Evolutionary conservation across 2,113 vertebrate genomes (phyloP).

Genomic region (Antechinus stuartii): DNA sequence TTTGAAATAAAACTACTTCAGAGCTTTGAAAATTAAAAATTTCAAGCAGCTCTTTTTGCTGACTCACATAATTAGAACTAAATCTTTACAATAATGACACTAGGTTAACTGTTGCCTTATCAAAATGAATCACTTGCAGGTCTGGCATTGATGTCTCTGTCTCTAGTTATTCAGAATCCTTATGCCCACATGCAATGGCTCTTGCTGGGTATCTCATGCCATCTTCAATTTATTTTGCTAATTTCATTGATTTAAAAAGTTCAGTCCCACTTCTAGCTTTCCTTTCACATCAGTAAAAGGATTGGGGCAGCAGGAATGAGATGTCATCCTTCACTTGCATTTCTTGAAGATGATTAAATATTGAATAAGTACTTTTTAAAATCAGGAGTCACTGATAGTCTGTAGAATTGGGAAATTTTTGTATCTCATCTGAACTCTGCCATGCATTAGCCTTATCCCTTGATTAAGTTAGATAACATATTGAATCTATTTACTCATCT

Average conservation of each 20-base stretch:
- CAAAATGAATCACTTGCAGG: constrained; percentile 55
- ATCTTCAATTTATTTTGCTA: constrained; percentile 71
- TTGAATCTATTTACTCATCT: too few species aligned
- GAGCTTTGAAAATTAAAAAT: constrained; percentile 69
- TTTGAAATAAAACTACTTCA: constrained; percentile 71
- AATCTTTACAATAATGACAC: constrained; percentile 46
- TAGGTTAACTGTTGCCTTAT: constrained; percentile 42
- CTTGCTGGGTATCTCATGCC: constrained; percentile 61
- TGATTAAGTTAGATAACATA: too few species aligned
- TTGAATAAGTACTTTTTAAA: constrained; percentile 58
- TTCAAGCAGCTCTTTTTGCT: constrained; percentile 54
- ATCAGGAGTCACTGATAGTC: background rate
- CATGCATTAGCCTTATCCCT: too few species aligned
- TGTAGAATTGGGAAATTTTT: too few species aligned
- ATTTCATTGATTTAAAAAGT: constrained; percentile 74
- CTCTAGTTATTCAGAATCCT: constrained; percentile 65
- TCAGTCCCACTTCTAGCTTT: constrained; percentile 58
- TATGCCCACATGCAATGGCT: constrained; percentile 40
- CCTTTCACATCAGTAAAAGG: constrained; percentile 47
- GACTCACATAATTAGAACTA: constrained; percentile 37
- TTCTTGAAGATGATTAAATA: constrained; percentile 63
- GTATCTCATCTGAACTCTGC: too few species aligned
- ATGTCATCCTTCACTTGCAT: constrained; percentile 61
- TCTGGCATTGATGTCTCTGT: constrained; percentile 57
- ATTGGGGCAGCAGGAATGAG: constrained; percentile 27